Conservation (phyloP, 2,888 invertebrate genomes). For the Protodeltote pygarga region DNA sequence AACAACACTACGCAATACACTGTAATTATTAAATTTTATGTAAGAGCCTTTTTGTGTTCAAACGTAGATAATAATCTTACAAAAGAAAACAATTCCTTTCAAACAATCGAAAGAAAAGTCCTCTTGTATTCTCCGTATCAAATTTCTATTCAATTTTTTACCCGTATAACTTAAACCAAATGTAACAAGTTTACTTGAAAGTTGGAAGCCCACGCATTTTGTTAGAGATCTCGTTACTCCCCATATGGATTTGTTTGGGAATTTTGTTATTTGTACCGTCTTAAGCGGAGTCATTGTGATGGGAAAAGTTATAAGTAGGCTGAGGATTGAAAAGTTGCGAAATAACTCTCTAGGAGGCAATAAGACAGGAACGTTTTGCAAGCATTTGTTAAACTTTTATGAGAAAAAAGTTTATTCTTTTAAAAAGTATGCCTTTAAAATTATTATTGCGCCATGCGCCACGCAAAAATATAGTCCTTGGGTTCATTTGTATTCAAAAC, state of each 20-base stretch:
- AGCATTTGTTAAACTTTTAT: constrained; percentile 70
- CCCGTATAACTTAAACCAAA: constrained; percentile 32
- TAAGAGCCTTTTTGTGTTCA: too few relatives aligned
- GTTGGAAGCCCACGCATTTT: constrained; percentile 48
- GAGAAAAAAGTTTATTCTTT: constrained; percentile 57
- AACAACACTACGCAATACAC: too few relatives aligned
- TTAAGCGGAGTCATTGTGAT: constrained; percentile 74
- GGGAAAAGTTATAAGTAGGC: constrained; percentile 78
- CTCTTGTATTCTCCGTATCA: background rate
- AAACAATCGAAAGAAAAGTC: constrained; percentile 4
- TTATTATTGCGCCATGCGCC: constrained; percentile 29
- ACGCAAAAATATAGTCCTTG: constrained; percentile 5
- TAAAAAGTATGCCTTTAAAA: constrained; percentile 40
- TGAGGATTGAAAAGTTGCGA: constrained; percentile 73
- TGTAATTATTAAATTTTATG: too few relatives aligned
- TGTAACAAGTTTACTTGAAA: constrained; percentile 53
- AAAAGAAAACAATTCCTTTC: too few relatives aligned
- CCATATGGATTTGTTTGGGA: constrained; percentile 61
- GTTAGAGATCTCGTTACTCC: constrained; percentile 51
- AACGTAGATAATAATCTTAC: too few relatives aligned
- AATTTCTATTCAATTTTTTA: constrained; percentile 17
- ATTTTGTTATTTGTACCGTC: constrained; percentile 74
- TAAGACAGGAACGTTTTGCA: constrained; percentile 68
- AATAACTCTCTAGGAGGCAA: constrained; percentile 69
- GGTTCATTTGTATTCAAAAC: constrained; percentile 4